A percentile compares a stretch with the other conserved stretches of the same genome.
Evolutionary conservation across 1,140 invertebrate species (phyloP).

Genomic region (Neodiprion virginianus): DNA sequence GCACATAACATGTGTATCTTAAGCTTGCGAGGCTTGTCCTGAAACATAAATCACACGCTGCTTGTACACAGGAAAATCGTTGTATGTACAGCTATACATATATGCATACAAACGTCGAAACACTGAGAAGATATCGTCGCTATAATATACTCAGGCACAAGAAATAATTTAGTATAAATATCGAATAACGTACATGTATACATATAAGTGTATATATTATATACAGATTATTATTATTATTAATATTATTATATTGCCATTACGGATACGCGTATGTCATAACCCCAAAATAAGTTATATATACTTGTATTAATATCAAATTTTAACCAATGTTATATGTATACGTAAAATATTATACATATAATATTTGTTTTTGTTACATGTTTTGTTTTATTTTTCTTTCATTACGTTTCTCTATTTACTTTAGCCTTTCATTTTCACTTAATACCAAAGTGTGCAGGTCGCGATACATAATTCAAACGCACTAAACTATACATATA

Average conservation of each 20-base stretch:
- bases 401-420: background rate
- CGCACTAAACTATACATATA: conserved; percentile 44
- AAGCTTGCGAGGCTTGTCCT: no score
- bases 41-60: no score
- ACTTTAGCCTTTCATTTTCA: conserved; percentile 34
- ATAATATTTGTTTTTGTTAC: conserved; percentile 21
- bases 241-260: background rate
- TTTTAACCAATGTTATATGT: conserved; percentile 15
- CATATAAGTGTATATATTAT: background rate
- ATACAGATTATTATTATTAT: conserved; percentile 15
- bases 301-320: conserved; percentile 1
- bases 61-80: no score
- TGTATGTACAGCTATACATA: no score
- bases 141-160: conserved; percentile 32
- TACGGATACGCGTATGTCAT: no score
- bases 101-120: no score
- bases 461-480: conserved; percentile 32
- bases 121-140: background rate
- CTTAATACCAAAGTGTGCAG: conserved; percentile 51
- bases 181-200: conserved; percentile 26
- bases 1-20: no score
- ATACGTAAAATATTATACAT: conserved; percentile 17
- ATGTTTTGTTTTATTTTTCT: background rate
- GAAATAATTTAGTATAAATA: conserved; percentile 28
- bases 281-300: no score